These are phyloP conservation scores for Wiebesia pumilae DNA, from an alignment of 1,140 invertebrate species.

Conservation along the genomic window DNA sequence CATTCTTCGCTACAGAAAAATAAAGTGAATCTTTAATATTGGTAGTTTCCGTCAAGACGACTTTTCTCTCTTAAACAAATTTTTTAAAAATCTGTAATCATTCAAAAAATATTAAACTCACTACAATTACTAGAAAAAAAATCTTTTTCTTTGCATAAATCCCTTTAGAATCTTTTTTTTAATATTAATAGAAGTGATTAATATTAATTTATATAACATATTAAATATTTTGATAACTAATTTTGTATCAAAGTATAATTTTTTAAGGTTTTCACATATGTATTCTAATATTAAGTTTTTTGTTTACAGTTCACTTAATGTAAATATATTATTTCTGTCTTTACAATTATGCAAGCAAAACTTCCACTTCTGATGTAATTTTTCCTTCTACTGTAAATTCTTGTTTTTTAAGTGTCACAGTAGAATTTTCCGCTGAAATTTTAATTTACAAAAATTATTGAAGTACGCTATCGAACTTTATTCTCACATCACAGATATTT, in stretches of 20 bases:
- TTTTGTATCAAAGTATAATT: not conserved
- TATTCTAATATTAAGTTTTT: not conserved
- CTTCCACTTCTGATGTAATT: not conserved
- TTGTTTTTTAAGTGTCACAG: not conserved
- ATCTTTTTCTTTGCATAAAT: no score
- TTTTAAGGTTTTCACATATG: not conserved
- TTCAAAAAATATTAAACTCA: no score
- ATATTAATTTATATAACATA: no score
- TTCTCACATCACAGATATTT: slow-evolving; percentile 25
- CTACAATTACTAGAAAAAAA: no score
- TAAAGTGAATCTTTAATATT: not conserved
- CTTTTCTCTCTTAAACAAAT: no score
- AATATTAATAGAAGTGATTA: no score
- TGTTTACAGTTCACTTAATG: not conserved
- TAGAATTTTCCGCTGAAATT: not conserved
- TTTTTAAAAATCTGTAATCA: no score
- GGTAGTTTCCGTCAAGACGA: not conserved
- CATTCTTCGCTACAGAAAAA: not conserved
- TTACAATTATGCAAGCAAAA: not conserved
- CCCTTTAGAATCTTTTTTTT: no score
- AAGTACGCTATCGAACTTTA: slow-evolving; percentile 22
- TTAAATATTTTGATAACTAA: no score
- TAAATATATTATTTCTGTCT: not conserved
- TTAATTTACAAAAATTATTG: not conserved
- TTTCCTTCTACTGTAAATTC: not conserved